Conservation (phyloP, 37 sponge, comb jelly and placozoan species). For the Aphrocallistes beatrix region DNA sequence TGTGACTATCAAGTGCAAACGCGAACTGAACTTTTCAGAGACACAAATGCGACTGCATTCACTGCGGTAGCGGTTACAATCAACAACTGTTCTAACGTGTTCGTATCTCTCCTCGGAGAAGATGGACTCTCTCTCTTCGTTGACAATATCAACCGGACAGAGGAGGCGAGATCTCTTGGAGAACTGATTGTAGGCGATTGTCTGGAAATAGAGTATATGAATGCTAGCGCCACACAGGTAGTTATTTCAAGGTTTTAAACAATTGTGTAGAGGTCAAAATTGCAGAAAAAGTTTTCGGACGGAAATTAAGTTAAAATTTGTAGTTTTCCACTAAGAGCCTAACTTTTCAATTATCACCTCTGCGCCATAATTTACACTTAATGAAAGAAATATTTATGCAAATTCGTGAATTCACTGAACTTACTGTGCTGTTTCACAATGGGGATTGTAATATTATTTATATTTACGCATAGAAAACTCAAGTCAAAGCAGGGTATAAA, state of each 20-base stretch:
- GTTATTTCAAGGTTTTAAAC: too few species aligned
- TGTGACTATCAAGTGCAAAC: background rate
- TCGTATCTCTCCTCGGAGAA: background rate
- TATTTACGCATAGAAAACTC: background rate
- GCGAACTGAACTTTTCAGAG: background rate
- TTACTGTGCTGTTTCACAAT: too few species aligned
- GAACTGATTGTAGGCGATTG: background rate
- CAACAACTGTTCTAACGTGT: background rate
- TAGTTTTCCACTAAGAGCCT: too few species aligned
- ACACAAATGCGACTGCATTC: background rate
- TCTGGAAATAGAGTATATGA: background rate
- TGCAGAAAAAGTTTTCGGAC: too few species aligned
- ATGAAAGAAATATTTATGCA: too few species aligned
- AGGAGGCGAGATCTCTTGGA: background rate
- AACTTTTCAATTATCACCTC: too few species aligned
- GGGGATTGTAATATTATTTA: background rate
- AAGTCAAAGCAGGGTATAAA: background rate
- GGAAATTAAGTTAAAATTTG: too few species aligned
- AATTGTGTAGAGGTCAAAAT: too few species aligned
- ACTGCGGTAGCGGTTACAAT: background rate
- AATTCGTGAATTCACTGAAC: too few species aligned
- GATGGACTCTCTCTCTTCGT: background rate
- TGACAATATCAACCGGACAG: background rate
- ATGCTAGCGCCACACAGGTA: background rate
- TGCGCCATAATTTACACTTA: too few species aligned